A percentile compares a stretch with the other conserved stretches of the same genome.
phyloP scores from a whole-genome alignment of 1,140 invertebrate species.

The Bombus cullumanus region DNA sequence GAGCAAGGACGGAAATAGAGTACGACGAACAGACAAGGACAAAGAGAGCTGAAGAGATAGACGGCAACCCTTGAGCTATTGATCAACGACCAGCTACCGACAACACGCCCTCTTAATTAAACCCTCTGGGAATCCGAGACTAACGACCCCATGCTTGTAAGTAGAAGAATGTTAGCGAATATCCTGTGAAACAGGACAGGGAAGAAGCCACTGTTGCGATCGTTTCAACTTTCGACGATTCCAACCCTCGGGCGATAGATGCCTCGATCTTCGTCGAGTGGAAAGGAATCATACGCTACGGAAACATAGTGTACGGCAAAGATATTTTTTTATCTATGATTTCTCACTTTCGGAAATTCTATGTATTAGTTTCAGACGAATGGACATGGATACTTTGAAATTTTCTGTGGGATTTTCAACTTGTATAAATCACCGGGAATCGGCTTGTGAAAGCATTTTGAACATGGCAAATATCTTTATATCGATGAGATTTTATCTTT shows the following conservation, averaged over 20 bases:
- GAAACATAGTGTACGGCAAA: background rate
- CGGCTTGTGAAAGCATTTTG: background rate
- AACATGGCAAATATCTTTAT: background rate
- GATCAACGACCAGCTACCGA: slow-evolving; percentile 74
- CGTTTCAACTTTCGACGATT: slow-evolving; percentile 36
- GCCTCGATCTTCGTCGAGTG: background rate
- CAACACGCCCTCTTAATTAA: slow-evolving; percentile 79
- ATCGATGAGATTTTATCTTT: background rate
- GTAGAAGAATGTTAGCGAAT: slow-evolving; percentile 31
- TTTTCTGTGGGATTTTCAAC: too few species aligned
- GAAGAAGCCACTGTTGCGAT: slow-evolving; percentile 25
- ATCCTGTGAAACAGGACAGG: slow-evolving; percentile 35
- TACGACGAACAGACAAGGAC: slow-evolving; percentile 39
- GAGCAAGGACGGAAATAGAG: slow-evolving; percentile 25
- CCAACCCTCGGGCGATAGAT: background rate
- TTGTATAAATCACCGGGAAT: background rate
- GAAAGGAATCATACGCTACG: background rate
- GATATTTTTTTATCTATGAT: background rate
- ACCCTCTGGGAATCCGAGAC: slow-evolving; percentile 74
- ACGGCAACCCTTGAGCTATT: slow-evolving; percentile 71
- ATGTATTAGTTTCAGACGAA: background rate
- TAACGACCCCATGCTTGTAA: slow-evolving; percentile 29
- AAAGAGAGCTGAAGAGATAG: slow-evolving; percentile 35
- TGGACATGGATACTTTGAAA: background rate
- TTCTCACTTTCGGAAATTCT: background rate